Evolutionary conservation across 2,113 vertebrate species (phyloP).

Genomic region (Gasterosteus nipponicus): DNA sequence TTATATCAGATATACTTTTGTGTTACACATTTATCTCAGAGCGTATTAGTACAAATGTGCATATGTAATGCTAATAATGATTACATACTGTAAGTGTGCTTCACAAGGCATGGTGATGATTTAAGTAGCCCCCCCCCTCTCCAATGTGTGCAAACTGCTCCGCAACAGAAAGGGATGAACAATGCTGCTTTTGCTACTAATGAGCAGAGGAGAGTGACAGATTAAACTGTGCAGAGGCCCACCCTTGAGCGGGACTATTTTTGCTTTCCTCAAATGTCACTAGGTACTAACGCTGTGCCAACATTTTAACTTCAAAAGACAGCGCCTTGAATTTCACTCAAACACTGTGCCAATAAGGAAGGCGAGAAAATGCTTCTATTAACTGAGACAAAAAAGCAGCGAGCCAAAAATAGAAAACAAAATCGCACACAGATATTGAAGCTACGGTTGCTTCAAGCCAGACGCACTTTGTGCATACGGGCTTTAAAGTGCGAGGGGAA

Average conservation of each 20-base stretch:
- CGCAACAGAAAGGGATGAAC: conserved; percentile 43
- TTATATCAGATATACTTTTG: neutral
- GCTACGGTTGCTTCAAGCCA: conserved; percentile 17
- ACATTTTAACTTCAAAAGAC: conserved; percentile 57
- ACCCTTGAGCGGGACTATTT: conserved; percentile 58
- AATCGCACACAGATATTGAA: neutral
- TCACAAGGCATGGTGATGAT: conserved; percentile 8
- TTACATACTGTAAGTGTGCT: neutral
- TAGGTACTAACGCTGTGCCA: conserved; percentile 42
- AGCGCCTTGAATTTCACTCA: conserved; percentile 19
- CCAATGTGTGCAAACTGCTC: conserved; percentile 52
- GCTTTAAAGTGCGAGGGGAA: conserved; percentile 28
- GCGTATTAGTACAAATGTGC: neutral
- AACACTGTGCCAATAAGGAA: conserved; percentile 8
- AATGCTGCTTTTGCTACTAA: conserved; percentile 49
- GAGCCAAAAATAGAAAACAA: conserved; percentile 40
- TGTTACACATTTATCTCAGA: neutral
- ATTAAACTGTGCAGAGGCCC: conserved; percentile 53
- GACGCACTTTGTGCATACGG: conserved; percentile 16
- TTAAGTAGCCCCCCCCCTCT: conserved; percentile 15
- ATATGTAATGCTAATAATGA: conserved; percentile 5
- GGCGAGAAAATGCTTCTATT: conserved; percentile 36
- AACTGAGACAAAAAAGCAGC: neutral
- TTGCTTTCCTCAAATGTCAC: conserved; percentile 61
- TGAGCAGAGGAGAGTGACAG: conserved; percentile 67